Conservation (phyloP, 2,113 vertebrate genomes). For the Perccottus glenii region DNA sequence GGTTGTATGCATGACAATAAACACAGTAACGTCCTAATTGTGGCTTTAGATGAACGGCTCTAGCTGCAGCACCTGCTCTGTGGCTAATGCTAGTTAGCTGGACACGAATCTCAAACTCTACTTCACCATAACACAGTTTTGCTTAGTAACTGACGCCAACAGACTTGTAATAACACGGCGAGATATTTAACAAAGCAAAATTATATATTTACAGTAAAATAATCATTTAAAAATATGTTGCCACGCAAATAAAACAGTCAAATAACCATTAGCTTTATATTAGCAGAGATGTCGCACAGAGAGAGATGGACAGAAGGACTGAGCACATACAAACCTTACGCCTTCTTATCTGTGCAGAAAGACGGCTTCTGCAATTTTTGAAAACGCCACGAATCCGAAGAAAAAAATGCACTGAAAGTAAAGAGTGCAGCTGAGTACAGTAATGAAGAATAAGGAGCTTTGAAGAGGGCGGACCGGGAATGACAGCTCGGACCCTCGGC, state of each 20-base stretch:
- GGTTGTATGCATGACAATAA: constrained; percentile 59
- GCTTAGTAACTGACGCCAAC: not conserved
- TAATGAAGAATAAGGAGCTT: not conserved
- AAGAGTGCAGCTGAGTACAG: not conserved
- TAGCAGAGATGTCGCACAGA: constrained; percentile 49
- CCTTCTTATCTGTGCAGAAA: constrained; percentile 6
- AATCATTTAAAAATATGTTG: not conserved
- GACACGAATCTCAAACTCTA: constrained; percentile 18
- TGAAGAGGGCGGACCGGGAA: not conserved
- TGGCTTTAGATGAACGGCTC: constrained; percentile 21
- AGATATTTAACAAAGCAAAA: not conserved
- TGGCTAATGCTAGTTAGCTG: constrained; percentile 37
- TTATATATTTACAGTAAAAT: not conserved
- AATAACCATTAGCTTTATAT: constrained; percentile 39
- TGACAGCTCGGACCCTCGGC: constrained; percentile 43
- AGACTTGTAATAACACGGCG: not conserved
- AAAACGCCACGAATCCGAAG: not conserved
- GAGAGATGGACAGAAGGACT: constrained; percentile 51
- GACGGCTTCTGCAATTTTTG: not conserved
- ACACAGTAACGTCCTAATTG: constrained; percentile 30
- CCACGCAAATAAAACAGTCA: not conserved
- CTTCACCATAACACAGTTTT: constrained; percentile 29
- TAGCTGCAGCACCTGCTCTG: constrained; percentile 53
- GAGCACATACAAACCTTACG: constrained; percentile 62
- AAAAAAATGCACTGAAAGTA: too few relatives aligned